These are phyloP conservation scores for Ptychoptera albimana DNA, from an alignment of 2,888 invertebrate genomes.

Conservation along the genomic window DNA sequence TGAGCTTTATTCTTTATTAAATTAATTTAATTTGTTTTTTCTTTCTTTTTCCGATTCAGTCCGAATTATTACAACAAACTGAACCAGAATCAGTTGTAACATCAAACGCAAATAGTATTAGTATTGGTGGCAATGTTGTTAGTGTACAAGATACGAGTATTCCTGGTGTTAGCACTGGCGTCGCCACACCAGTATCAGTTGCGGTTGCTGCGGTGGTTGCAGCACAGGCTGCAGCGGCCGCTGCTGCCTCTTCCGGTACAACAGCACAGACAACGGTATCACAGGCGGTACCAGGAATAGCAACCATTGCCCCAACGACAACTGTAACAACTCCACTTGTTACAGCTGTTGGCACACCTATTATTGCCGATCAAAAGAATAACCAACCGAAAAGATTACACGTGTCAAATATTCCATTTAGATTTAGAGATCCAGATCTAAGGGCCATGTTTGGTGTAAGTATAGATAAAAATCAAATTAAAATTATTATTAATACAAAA, in stretches of 20 bases:
- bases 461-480: constrained; percentile 21
- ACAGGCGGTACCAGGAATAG: constrained; percentile 16
- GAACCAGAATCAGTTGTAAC: constrained; percentile 37
- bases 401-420: constrained; percentile 99
- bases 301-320: constrained; percentile 28
- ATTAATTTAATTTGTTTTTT: too few species aligned
- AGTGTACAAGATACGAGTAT: constrained; percentile 7
- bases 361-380: constrained; percentile 36
- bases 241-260: constrained; percentile 17
- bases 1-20: too few species aligned
- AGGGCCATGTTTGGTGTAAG: constrained; percentile 97
- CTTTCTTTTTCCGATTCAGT: constrained; percentile 22
- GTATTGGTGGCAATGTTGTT: constrained; percentile 28
- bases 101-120: constrained; percentile 18
- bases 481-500: too few species aligned
- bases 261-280: constrained; percentile 19
- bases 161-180: constrained; percentile 7
- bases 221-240: constrained; percentile 13
- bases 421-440: constrained; percentile 97
- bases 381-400: constrained; percentile 76
- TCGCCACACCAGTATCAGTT: constrained; percentile 13
- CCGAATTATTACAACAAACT: constrained; percentile 43
- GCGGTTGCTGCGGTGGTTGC: constrained; percentile 21
- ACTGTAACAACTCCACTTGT: constrained; percentile 29
- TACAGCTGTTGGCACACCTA: constrained; percentile 35